These are phyloP conservation scores for Odontothrips loti DNA, from an alignment of 2,888 invertebrate species.

Conservation along the genomic window DNA sequence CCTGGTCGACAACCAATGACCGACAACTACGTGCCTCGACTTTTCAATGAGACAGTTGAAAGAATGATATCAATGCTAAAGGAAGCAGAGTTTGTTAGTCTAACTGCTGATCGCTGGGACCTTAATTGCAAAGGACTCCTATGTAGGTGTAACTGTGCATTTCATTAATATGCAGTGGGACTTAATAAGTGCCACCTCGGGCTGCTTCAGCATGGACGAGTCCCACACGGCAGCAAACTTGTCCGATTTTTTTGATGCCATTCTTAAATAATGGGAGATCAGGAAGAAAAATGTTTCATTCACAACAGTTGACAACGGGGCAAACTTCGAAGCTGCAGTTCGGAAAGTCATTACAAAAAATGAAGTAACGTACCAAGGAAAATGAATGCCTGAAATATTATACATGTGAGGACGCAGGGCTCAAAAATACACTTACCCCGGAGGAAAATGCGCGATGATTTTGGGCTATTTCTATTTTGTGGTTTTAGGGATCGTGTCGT, in stretches of 20 bases:
- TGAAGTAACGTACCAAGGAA: too few species aligned
- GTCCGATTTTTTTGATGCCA: background rate
- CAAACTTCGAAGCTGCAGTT: background rate
- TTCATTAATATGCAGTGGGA: background rate
- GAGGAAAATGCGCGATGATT: too few species aligned
- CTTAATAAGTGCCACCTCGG: background rate
- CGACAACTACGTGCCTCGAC: background rate
- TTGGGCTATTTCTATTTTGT: too few species aligned
- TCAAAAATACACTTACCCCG: too few species aligned
- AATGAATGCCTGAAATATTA: too few species aligned
- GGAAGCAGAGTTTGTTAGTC: background rate
- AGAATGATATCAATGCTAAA: background rate
- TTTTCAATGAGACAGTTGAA: background rate
- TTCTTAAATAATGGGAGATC: background rate
- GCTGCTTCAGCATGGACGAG: background rate
- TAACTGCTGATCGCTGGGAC: background rate
- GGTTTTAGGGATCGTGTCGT: too few species aligned
- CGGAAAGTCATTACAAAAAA: background rate
- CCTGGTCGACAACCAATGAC: too few species aligned
- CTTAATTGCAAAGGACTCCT: background rate
- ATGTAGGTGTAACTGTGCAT: background rate
- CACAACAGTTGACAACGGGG: background rate
- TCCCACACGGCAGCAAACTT: background rate
- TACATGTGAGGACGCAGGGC: too few species aligned
- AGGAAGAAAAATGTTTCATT: too few species aligned